These are phyloP conservation scores for Heteromurus nitidus DNA, from an alignment of 2,888 invertebrate genomes.

Conservation along the genomic window DNA sequence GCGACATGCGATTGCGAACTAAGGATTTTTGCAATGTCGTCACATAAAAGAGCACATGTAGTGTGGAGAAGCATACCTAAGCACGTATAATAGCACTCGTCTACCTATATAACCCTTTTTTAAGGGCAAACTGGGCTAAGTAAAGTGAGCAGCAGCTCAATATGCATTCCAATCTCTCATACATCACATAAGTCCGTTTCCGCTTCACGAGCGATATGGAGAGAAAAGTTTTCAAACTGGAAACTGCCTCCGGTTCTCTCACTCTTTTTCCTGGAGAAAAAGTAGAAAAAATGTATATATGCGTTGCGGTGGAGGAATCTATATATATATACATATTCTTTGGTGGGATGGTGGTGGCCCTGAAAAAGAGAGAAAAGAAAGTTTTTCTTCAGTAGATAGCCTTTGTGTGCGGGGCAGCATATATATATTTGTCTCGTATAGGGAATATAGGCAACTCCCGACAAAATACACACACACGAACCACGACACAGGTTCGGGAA, in stretches of 20 bases:
- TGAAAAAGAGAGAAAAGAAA: neutral
- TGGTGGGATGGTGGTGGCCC: neutral
- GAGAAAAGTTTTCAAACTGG: neutral
- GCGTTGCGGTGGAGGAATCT: neutral
- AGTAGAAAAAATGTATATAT: no score
- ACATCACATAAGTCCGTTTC: no score
- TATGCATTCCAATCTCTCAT: constrained; percentile 34
- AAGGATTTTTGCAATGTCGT: constrained; percentile 64
- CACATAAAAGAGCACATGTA: constrained; percentile 46
- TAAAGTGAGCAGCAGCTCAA: neutral
- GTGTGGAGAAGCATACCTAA: neutral
- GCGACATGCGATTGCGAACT: constrained; percentile 69
- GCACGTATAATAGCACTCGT: no score
- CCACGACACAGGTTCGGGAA: constrained; percentile 35
- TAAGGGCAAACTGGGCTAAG: neutral
- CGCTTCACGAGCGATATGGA: neutral
- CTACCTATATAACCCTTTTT: no score
- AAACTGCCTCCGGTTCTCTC: constrained; percentile 1
- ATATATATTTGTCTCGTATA: neutral
- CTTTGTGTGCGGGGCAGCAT: no score
- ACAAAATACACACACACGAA: neutral
- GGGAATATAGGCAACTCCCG: constrained; percentile 1
- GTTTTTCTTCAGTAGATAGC: no score
- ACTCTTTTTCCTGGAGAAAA: neutral
- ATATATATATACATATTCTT: neutral